phyloP scores from a whole-genome alignment of 1,140 invertebrate genomes.

The Macrosteles quadrilineatus region DNA sequence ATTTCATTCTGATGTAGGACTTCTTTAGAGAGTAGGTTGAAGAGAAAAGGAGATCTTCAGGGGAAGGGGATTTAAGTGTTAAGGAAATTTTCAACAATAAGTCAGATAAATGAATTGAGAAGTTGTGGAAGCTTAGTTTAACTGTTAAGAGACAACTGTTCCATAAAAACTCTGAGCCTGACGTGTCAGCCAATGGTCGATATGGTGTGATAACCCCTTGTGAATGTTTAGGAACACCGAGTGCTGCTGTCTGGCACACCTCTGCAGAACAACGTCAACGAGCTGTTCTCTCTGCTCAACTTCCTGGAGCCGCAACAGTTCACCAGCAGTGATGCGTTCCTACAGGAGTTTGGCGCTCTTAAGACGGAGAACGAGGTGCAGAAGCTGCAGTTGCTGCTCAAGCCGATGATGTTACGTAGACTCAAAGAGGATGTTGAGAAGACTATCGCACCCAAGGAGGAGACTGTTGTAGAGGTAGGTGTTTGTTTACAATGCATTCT shows the following conservation, averaged over 20 bases:
- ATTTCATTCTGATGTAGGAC: too few species aligned
- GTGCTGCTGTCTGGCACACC: conserved; percentile 97
- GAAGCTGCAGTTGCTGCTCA: conserved; percentile 92
- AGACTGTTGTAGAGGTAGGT: conserved; percentile 93
- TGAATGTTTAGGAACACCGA: conserved; percentile 90
- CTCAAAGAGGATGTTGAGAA: conserved; percentile 99
- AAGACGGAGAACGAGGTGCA: conserved; percentile 96
- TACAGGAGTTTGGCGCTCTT: conserved; percentile 95
- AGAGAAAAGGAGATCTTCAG: too few species aligned
- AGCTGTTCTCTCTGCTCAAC: conserved; percentile 97
- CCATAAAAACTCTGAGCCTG: too few species aligned
- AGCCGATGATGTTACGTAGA: conserved; percentile 98
- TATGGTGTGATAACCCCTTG: too few species aligned
- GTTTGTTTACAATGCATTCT: too few species aligned
- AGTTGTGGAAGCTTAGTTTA: too few species aligned
- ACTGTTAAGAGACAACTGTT: too few species aligned
- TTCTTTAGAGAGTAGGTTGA: too few species aligned
- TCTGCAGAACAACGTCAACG: conserved; percentile 98
- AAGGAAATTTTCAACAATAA: too few species aligned
- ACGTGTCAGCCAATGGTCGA: too few species aligned
- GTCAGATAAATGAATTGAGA: too few species aligned
- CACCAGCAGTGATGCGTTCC: conserved; percentile 85
- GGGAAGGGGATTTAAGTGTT: too few species aligned
- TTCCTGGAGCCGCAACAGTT: conserved; percentile 98
- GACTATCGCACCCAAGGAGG: conserved; percentile 97